phyloP scores from a whole-genome alignment of 2,888 invertebrate genomes.

The Spisula subtruncata region DNA sequence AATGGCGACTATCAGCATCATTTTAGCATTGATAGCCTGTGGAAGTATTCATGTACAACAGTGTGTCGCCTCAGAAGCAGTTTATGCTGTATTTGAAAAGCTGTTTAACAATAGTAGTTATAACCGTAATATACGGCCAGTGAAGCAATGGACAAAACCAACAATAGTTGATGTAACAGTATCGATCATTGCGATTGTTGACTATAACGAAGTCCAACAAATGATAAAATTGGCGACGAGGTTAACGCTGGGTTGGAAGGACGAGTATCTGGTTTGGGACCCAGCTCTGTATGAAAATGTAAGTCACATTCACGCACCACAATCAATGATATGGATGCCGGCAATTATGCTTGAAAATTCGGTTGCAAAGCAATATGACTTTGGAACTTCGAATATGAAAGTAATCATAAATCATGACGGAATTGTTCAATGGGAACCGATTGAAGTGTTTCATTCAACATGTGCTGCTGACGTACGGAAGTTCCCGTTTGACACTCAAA shows the following conservation, averaged over 20 bases:
- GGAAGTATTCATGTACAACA: neutral
- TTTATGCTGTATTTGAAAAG: conserved; percentile 47
- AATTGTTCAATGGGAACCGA: conserved; percentile 56
- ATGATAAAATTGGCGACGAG: conserved; percentile 54
- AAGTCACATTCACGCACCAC: conserved; percentile 53
- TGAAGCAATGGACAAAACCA: conserved; percentile 46
- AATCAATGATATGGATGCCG: conserved; percentile 54
- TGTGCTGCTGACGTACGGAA: conserved; percentile 63
- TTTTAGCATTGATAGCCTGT: neutral
- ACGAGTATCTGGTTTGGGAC: conserved; percentile 63
- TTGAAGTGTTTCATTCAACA: conserved; percentile 59
- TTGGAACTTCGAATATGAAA: conserved; percentile 57
- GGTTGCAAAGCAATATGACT: conserved; percentile 50
- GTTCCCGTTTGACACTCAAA: conserved; percentile 69
- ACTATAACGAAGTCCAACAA: conserved; percentile 68
- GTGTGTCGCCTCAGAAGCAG: neutral
- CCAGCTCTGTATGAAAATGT: conserved; percentile 52
- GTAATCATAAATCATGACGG: conserved; percentile 51
- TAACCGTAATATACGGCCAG: conserved; percentile 62
- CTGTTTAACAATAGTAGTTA: conserved; percentile 54
- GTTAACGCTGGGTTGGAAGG: conserved; percentile 56
- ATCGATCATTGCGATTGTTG: conserved; percentile 57
- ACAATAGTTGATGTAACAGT: conserved; percentile 55
- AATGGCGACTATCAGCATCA: too few relatives aligned
- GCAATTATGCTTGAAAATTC: conserved; percentile 65